Conservation (phyloP, 2,888 invertebrate species). For the Caenorhabditis doughertyi region DNA sequence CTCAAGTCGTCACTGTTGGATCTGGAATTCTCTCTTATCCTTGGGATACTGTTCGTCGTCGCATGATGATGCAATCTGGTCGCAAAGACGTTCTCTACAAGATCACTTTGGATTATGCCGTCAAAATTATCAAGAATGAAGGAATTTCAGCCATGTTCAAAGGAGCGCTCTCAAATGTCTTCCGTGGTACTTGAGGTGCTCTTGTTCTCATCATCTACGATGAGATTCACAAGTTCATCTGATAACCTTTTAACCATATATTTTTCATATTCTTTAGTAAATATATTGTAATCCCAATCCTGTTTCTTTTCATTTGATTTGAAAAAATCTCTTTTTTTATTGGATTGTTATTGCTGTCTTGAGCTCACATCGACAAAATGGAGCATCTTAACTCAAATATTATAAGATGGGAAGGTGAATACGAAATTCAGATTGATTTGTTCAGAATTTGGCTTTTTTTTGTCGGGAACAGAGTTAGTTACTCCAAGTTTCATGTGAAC, state of each 20-base stretch:
- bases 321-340: no score
- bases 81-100: conserved; percentile 92
- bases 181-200: conserved; percentile 92
- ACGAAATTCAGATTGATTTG: no score
- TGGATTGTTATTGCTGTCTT: no score
- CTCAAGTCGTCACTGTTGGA: conserved; percentile 88
- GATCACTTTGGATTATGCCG: conserved; percentile 94
- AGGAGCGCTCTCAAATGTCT: conserved; percentile 83
- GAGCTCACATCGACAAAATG: no score
- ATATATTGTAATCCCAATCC: background rate
- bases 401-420: no score
- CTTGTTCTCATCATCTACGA: conserved; percentile 94
- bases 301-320: no score
- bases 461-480: no score
- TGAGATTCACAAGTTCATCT: conserved; percentile 85
- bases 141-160: conserved; percentile 94
- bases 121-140: conserved; percentile 90
- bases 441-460: no score
- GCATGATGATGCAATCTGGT: conserved; percentile 99
- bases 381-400: no score
- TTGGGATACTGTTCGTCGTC: conserved; percentile 94
- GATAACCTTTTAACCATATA: conserved; percentile 10
- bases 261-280: background rate
- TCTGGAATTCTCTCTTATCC: conserved; percentile 97
- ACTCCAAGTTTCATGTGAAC: no score